Evolutionary conservation across 1,140 invertebrate genomes (phyloP), one percentile per base, ranked within the genome.

Genomic region (Cotesia typhae): DNA sequence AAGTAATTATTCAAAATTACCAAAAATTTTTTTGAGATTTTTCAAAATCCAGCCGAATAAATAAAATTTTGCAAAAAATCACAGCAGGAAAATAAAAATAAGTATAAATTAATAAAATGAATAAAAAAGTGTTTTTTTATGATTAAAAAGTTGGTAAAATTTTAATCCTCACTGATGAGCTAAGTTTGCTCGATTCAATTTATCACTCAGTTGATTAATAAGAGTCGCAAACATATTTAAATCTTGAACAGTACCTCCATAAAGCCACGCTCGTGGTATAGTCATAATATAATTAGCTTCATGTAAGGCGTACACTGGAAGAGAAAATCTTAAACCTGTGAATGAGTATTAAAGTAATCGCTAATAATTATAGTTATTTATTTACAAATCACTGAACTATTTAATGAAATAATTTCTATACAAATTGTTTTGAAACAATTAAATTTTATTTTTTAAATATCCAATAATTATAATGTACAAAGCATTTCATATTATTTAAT

Each of bases 271-370:
- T 68, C 90, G 86, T 12, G 92, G 92, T 70, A 93, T 81, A 2
- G 91, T 92, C 75, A 88, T 90, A 69, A 90, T 90, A 77, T 92
- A 90, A 75, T 91, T 90, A 53, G 91, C 89, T 83, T 93, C 92
- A 41, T 87, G 85, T 51, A 92, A 88, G 76, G 92, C 90, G 89
- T 92, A 89, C 53, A 89, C 85, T 75, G 90, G 84, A 71, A 89
- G 84, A 77, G 90, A 90, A 38, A 91, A 90, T 75, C 92, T 88
- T 71, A 96, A 88, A 3, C 93, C 93, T 67, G 93, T 89, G 3
- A 96, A 80, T 96, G 0, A 97, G 86, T 7, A 97, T 83, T 2
- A 92, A 91, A 66, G 91, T 91, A 12, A 96, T 85, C 1, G 94
- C 93, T 59, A 96, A 83, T 77, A 94, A 92, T 80, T 93, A 17